Base-by-base conservation (phyloP, 2,888 invertebrate species). In the Erebia palarica region DNA sequence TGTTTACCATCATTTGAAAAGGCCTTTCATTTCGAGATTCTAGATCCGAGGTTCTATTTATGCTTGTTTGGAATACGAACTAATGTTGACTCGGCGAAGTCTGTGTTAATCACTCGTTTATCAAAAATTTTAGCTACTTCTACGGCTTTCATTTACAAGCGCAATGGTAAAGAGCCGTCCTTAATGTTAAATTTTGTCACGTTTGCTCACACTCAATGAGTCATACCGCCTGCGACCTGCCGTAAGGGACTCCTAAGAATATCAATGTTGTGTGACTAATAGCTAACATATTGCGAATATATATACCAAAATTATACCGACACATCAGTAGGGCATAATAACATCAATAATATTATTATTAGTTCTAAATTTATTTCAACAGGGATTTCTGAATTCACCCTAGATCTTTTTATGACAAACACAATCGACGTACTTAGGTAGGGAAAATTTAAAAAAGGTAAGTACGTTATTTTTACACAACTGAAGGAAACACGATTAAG, bases 211-310 rank as follows among this genome's bases (percentile, higher is more conserved):
- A 69, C 65, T 27, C 68, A 69, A 65, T 76, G 73, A 75, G 51
- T 79, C 75, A 79, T 63, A 72, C 59, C 64, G 60, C 68, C 68
- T 51, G 65, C 68, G 67, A 66, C 71, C 69, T 66, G 66, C 68
- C 65, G 51, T 69, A 63, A 36, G 65, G 73, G 72, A 76, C 78
- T 71, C 70, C 53, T 68, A 65, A 65, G 79, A 79, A 81, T 81
- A 79, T 76, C 69, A 80, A 81, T 80, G 73, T 72, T 71, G 73
- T 75, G 72, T 77, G 77, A 79, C 75, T 78, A 76, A 79, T 75
- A 71, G 73, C 2, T 65, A 42, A 55, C 47, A 69, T 53, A 69
- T 53, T 21, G 57, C 58, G n/a, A 51, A 66, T 51, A 55, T 27
- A 55, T 27, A 57, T 9, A 21, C n/a, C 44, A 60, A 36, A 60